Conservation (phyloP, 2,888 invertebrate genomes). For the Chelonus formosanus region DNA sequence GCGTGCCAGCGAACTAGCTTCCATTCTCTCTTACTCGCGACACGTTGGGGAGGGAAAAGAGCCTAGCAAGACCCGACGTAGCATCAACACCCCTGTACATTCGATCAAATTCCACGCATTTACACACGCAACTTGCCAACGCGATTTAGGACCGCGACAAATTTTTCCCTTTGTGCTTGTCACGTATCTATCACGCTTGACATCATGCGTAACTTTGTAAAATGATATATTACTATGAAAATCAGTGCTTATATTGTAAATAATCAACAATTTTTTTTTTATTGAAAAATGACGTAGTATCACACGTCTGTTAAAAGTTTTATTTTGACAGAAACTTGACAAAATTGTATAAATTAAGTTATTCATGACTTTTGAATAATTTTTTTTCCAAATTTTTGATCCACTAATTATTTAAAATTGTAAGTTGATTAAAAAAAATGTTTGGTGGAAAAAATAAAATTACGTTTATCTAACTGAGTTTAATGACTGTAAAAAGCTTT, state of each 20-base stretch:
- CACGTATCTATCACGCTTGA: constrained; percentile 31
- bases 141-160: constrained; percentile 41
- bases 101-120: constrained; percentile 51
- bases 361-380: no score
- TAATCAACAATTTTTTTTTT: background rate
- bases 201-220: background rate
- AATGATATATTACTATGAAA: no score
- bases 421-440: no score
- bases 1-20: constrained; percentile 24
- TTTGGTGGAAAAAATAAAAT: no score
- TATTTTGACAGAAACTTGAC: no score
- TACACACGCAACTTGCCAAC: constrained; percentile 45
- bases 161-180: constrained; percentile 39
- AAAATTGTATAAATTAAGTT: no score
- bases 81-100: constrained; percentile 27
- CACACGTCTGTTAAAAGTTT: no score
- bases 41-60: constrained; percentile 17
- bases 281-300: no score
- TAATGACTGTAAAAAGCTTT: no score
- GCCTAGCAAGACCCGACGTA: constrained; percentile 9
- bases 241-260: background rate
- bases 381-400: no score
- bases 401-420: no score
- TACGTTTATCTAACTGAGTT: no score
- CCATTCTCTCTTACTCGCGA: constrained; percentile 18